Evolutionary conservation across 1,140 invertebrate species (phyloP).

Genomic region (Babylonia areolata): DNA sequence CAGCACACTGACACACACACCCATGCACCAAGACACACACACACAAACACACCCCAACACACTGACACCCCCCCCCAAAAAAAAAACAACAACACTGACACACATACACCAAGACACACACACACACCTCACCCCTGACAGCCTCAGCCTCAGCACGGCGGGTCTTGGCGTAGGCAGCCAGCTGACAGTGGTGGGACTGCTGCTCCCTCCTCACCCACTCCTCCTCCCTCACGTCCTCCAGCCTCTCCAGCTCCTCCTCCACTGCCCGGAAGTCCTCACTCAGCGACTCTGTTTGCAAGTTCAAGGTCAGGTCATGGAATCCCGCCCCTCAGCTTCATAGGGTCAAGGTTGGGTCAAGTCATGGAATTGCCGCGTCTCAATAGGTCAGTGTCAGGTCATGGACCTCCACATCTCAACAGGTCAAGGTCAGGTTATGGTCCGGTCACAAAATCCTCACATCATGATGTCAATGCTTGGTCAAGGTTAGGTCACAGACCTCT

Average conservation of each 20-base stretch:
- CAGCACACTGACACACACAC: background rate
- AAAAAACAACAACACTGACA: background rate
- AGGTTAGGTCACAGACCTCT: too few relatives aligned
- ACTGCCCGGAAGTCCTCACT: background rate
- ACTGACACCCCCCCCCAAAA: background rate
- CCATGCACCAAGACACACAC: background rate
- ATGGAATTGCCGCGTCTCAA: too few relatives aligned
- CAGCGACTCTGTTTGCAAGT: background rate
- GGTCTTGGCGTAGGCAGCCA: background rate
- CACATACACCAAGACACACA: background rate
- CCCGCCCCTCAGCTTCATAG: too few relatives aligned
- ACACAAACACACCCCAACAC: too few relatives aligned
- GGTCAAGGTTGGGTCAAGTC: too few relatives aligned
- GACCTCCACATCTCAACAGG: too few relatives aligned
- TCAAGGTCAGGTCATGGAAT: too few relatives aligned
- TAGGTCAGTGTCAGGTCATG: too few relatives aligned
- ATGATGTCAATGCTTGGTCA: too few relatives aligned
- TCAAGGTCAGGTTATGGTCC: too few relatives aligned
- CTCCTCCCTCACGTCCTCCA: background rate
- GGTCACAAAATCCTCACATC: too few relatives aligned
- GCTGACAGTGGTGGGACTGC: background rate
- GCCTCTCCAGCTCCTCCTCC: conserved; percentile 6
- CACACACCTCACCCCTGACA: background rate
- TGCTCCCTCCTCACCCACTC: background rate
- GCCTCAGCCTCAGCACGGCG: background rate